These are phyloP conservation scores for Cynodonichthys magdalenae DNA, from an alignment of 2,797 vertebrate species.

Conservation along the genomic window DNA sequence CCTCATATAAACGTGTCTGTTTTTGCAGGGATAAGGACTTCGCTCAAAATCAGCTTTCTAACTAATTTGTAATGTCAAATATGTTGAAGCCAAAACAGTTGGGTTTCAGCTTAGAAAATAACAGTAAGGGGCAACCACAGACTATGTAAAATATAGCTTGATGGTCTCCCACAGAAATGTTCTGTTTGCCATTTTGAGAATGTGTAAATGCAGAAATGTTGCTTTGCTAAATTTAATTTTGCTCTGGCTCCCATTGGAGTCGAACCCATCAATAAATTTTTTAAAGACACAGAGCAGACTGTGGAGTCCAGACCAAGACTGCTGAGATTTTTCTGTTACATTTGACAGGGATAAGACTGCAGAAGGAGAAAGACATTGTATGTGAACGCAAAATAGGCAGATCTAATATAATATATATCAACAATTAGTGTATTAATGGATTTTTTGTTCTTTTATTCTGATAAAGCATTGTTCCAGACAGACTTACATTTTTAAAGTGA, in stretches of 20 bases:
- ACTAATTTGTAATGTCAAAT: slow-evolving; percentile 73
- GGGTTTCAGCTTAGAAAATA: slow-evolving; percentile 64
- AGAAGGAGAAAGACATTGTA: slow-evolving; percentile 33
- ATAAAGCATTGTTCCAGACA: slow-evolving; percentile 40
- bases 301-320: slow-evolving; percentile 69
- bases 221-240: slow-evolving; percentile 76
- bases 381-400: slow-evolving; percentile 50
- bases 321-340: slow-evolving; percentile 72
- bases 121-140: slow-evolving; percentile 71
- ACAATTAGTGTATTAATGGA: slow-evolving; percentile 62
- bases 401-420: slow-evolving; percentile 51
- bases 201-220: slow-evolving; percentile 78
- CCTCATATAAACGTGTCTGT: slow-evolving; percentile 68
- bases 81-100: slow-evolving; percentile 56
- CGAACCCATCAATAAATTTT: slow-evolving; percentile 68
- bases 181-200: slow-evolving; percentile 77
- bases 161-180: slow-evolving; percentile 79
- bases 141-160: slow-evolving; percentile 75
- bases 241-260: slow-evolving; percentile 64
- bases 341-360: slow-evolving; percentile 52
- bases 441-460: slow-evolving; percentile 33
- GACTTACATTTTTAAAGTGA: slow-evolving; percentile 49
- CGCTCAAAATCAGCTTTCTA: slow-evolving; percentile 59
- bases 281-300: slow-evolving; percentile 58
- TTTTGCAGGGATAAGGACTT: slow-evolving; percentile 59